Conservation (phyloP, 2,113 vertebrate genomes). For the Vombatus ursinus region DNA sequence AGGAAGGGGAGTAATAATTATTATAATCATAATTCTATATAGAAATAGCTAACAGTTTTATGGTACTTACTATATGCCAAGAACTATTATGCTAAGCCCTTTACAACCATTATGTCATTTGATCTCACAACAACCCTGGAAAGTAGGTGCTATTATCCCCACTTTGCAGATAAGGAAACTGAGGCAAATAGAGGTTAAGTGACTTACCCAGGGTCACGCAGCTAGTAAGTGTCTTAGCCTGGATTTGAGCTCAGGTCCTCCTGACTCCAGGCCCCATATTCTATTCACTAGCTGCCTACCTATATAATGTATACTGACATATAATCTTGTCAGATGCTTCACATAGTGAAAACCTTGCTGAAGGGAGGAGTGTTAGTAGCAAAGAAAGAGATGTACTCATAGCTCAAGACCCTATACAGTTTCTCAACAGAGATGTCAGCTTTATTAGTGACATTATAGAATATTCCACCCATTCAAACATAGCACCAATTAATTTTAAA, state of each 20-base stretch:
- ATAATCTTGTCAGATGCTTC: background rate
- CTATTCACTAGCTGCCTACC: too few species aligned
- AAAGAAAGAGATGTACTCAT: background rate
- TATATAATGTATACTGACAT: background rate
- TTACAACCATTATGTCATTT: background rate
- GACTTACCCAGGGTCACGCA: background rate
- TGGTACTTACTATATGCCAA: background rate
- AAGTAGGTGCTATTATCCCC: background rate
- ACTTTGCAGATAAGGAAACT: background rate
- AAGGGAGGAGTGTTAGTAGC: fast-evolving
- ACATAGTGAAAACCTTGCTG: background rate
- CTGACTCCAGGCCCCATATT: background rate
- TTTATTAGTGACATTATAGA: background rate
- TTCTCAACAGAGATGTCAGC: background rate
- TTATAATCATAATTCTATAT: background rate
- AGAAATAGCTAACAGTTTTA: background rate
- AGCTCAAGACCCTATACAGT: background rate
- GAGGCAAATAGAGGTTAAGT: background rate
- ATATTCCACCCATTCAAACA: background rate
- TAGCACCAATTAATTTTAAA: slow-evolving; percentile 30
- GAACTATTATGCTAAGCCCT: background rate
- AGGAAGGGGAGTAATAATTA: background rate
- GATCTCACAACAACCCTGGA: background rate
- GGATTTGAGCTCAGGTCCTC: background rate
- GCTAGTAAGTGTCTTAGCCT: background rate